These are phyloP conservation scores for Heliconius nattereri DNA, from an alignment of 1,140 invertebrate species.

Conservation along the genomic window DNA sequence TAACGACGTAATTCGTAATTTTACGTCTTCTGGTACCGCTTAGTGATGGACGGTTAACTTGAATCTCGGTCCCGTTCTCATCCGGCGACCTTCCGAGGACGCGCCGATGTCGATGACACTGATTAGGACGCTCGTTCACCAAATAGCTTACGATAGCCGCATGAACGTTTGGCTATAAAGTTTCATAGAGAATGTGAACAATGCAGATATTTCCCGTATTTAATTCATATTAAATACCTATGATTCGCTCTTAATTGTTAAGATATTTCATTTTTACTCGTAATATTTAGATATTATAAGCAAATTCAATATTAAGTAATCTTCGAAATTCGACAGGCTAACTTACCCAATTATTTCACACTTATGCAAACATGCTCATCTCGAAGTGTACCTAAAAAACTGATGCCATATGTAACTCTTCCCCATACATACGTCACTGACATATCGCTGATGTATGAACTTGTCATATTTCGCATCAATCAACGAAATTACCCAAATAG, in stretches of 20 bases:
- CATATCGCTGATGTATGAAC: constrained; percentile 16
- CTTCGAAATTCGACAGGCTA: background rate
- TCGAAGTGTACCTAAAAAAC: background rate
- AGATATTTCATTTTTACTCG: too few species aligned
- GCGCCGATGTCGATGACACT: constrained; percentile 68
- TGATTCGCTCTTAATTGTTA: too few species aligned
- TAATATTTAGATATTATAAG: background rate
- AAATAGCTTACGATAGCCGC: constrained; percentile 3
- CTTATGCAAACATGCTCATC: background rate
- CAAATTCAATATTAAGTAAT: background rate
- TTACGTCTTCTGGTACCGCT: background rate
- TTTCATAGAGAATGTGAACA: background rate
- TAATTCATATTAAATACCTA: too few species aligned
- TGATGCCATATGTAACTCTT: background rate
- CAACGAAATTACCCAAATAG: constrained; percentile 15
- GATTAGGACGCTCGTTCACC: constrained; percentile 40
- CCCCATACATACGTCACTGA: constrained; percentile 3
- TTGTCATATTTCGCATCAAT: constrained; percentile 24
- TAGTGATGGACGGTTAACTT: constrained; percentile 18
- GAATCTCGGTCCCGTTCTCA: constrained; percentile 44
- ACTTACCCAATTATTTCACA: background rate
- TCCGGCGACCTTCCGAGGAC: constrained; percentile 73
- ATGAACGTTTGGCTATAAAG: background rate
- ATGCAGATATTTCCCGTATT: background rate
- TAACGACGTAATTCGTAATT: background rate